Base-by-base conservation (phyloP, 2,888 invertebrate genomes). In the Ctena decussata region DNA sequence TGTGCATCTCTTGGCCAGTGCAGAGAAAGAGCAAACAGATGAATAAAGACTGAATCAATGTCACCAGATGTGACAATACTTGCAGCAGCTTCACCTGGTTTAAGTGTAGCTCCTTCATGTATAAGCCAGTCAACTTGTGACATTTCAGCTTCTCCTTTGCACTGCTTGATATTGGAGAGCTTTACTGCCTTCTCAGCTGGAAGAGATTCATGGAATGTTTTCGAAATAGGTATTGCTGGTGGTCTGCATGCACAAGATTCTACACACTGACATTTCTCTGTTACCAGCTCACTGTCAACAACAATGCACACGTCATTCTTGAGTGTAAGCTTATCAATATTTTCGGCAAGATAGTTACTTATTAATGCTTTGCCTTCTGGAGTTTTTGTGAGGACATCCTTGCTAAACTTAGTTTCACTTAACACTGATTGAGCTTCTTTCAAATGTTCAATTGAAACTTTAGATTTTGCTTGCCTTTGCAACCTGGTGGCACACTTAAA, bases 51-150 rank as follows among this genome's bases (percentile, higher is more conserved):
- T 0, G 82, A 72, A 78, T 78, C 82, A 32, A 82, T 82, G 65
- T 82, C 82, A 11, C 75, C 82, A 39, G 77, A 81, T 79, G 79
- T 72, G 12, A 79, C 27, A n/a, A 79, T 73, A 27, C 79, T 72
- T 18, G 39, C 70, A 41, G 24, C 72, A 60, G 32, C 44, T 71
- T 78, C 57, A 24, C 71, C 71, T 27, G 27, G 30, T 30, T 60
- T 60, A 30, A 60, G 27, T 11, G 15, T 30, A 11, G 15, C 30
- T 60, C 11, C 30, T 60, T 24, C 60, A 11, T 24, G 30, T 3
- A 60, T 60, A 60, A 60, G 60, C 60, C 60, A 60, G 30, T 60
- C 60, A 60, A 60, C 30, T 30, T 30, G 27, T 27, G 60, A 24
- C 60, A 60, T 60, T 30, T 60, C 65, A 65, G 65, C 65, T 35